Base-by-base conservation (phyloP, 2,113 vertebrate genomes). In the Labeo rohita region DNA sequence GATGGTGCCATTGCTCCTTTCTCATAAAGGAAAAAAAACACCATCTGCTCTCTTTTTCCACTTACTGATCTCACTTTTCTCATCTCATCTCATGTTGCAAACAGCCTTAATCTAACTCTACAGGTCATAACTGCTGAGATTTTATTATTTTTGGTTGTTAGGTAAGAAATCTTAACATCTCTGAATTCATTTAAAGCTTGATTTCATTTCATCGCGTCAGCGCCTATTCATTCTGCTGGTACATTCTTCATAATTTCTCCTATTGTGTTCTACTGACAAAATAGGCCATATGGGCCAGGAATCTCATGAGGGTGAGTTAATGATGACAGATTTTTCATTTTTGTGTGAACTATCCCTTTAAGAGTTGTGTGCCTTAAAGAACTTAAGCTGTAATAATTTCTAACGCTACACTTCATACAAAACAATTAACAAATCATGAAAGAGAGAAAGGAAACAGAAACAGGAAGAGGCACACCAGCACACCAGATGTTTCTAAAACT, bases 11-110 rank as follows among this genome's bases (percentile, higher is more conserved):
- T 78, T 82, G 86, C 74, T 66, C n/a, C 63, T 86, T 86, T 79
- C 86, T 81, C 78, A 63, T 21, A 7, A 3, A 87, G 72, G 85
- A n/a, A 59, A 82, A 90, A 89, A 86, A 91, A 79, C 36, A 83
- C 77, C 92, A 92, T 87, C 87, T 92, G 88, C 65, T 88, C 88
- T 84, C 85, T 90, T 61, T 39, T 88, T 91, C 74, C 81, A 21
- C 52, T 87, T 87, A 85, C 84, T 72, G 83, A 85, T 81, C 84
- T 87, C 63, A 84, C 88, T 89, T 89, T 75, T 50, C 72, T 75
- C 65, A 36, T 66, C 63, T 66, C 63, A 66, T 68, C 28, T 68
- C n/a, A 1, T 23, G 12, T 75, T 78, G 54, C 80, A 59, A 72
- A 80, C 81, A 84, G 59, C 68, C 49, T 23, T 66, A 85, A 50